Base-by-base conservation (phyloP, 2,888 invertebrate genomes). In the Bibio marci region DNA sequence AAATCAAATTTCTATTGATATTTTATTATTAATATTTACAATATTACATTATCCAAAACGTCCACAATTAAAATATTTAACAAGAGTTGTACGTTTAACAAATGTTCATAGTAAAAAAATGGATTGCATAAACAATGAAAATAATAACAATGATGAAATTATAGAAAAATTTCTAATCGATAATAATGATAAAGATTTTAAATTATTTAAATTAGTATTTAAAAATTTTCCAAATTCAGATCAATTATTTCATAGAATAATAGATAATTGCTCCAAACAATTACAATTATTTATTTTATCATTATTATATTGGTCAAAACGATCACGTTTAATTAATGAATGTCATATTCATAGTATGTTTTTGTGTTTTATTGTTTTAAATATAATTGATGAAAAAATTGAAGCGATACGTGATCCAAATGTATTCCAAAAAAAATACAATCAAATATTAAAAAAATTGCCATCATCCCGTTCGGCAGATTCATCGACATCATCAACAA, bases 1-100 rank as follows among this genome's bases (percentile, higher is more conserved):
- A 7, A 72, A 73, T 47, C 50, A 66, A 7, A 66, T 72, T 39
- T 67, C 71, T 25, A 52, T 78, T 44, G 68, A 72, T 12, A 71
- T 85, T 44, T 49, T 83, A 30, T 59, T 65, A 47, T 70, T 70
- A 42, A 69, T 76, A 37, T 75, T 66, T 45, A 55, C 58, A 3
- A 43, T 70, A 14, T 41, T 70, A 3, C 52, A 57, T 35, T 45
- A 52, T 30, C 56, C 51, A 3, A 44, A 51, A 2, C 52, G 45
- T 49, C 30, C 51, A 50, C 27, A 46, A n/a, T 53, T 55, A 17
- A 55, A 55, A 1, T 62, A 62, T 40, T 44, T 62, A 4, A 57
- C 58, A 1, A 49, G 62, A 11, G 50, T 55, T 1, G 44, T 53
- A 14, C 49, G 56, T 1, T 49, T 56, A 1, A 57, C 58, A 1